These are phyloP conservation scores for Ophion costatus DNA, from an alignment of 2,888 invertebrate genomes.

Conservation along the genomic window DNA sequence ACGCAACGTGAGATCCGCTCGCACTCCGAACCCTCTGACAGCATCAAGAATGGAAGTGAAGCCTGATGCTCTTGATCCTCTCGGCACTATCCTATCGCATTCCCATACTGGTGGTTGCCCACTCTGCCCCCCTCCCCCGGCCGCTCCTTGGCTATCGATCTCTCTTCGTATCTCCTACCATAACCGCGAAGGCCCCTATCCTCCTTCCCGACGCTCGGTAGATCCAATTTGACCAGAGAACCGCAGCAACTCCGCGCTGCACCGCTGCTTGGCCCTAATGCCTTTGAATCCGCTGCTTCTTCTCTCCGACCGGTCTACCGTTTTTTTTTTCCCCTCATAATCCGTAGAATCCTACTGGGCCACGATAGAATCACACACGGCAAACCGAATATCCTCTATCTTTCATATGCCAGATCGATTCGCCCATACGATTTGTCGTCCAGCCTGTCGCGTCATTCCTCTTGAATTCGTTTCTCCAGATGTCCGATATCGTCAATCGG, in stretches of 20 bases:
- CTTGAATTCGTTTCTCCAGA: background rate
- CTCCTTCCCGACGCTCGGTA: slow-evolving; percentile 72
- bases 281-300: slow-evolving; percentile 33
- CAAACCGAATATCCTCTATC: slow-evolving; percentile 51
- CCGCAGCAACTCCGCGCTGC: slow-evolving; percentile 68
- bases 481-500: slow-evolving; percentile 14
- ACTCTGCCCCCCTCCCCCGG: slow-evolving; percentile 34
- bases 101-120: slow-evolving; percentile 67
- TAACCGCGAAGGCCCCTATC: slow-evolving; percentile 70
- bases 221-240: slow-evolving; percentile 81
- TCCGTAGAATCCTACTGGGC: slow-evolving; percentile 10
- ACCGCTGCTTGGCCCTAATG: slow-evolving; percentile 45
- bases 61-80: slow-evolving; percentile 57
- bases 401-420: slow-evolving; percentile 36
- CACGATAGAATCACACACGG: slow-evolving; percentile 47
- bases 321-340: slow-evolving; percentile 48
- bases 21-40: slow-evolving; percentile 8
- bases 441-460: background rate
- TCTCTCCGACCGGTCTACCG: slow-evolving; percentile 55
- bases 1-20: slow-evolving; percentile 19
- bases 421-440: slow-evolving; percentile 17
- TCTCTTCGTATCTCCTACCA: slow-evolving; percentile 52
- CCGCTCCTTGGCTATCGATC: slow-evolving; percentile 39
- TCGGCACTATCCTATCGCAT: slow-evolving; percentile 56
- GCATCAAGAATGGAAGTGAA: slow-evolving; percentile 28